Percentiles rank a stretch among this genome's conserved stretches.
Evolutionary conservation across 2,113 vertebrate genomes (phyloP).

Genomic region (Kryptolebias marmoratus): DNA sequence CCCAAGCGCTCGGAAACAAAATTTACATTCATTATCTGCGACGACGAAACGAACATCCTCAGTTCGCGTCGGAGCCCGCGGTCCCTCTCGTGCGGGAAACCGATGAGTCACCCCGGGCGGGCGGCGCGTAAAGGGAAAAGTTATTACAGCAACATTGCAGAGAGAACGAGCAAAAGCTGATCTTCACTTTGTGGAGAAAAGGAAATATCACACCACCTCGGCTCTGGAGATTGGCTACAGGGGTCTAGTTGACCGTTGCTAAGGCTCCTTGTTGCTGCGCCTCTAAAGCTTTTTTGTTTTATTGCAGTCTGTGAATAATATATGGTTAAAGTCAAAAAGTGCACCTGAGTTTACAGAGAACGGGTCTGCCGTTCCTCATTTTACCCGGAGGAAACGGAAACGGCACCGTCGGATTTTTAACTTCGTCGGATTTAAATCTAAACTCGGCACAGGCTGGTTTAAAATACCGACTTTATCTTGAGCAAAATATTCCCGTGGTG

Average conservation of each 20-base stretch:
- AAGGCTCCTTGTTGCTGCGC: background rate
- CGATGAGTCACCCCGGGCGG: slow-evolving; percentile 56
- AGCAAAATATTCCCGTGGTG: no score
- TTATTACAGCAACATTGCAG: slow-evolving; percentile 26
- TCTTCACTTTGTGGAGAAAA: slow-evolving; percentile 39
- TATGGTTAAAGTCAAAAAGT: background rate
- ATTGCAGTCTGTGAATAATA: background rate
- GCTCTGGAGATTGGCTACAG: slow-evolving; percentile 26
- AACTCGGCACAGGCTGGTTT: no score
- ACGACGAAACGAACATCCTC: slow-evolving; percentile 50
- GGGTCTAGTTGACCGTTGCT: background rate
- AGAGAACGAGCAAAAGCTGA: slow-evolving; percentile 28
- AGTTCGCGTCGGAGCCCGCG: slow-evolving; percentile 39
- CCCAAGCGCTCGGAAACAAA: slow-evolving; percentile 39
- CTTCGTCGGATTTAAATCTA: no score
- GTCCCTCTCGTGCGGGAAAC: slow-evolving; percentile 33
- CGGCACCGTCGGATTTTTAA: no score
- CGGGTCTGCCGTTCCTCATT: background rate
- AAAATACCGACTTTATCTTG: no score
- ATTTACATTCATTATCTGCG: slow-evolving; percentile 19
- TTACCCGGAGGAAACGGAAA: background rate
- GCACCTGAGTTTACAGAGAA: background rate
- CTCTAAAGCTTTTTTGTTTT: slow-evolving; percentile 6
- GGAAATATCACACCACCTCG: slow-evolving; percentile 28
- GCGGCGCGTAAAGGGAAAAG: slow-evolving; percentile 45